Percentiles rank a stretch among this genome's conserved stretches.
Conservation (phyloP, 2,113 vertebrate species). For the Silurus glanis region DNA sequence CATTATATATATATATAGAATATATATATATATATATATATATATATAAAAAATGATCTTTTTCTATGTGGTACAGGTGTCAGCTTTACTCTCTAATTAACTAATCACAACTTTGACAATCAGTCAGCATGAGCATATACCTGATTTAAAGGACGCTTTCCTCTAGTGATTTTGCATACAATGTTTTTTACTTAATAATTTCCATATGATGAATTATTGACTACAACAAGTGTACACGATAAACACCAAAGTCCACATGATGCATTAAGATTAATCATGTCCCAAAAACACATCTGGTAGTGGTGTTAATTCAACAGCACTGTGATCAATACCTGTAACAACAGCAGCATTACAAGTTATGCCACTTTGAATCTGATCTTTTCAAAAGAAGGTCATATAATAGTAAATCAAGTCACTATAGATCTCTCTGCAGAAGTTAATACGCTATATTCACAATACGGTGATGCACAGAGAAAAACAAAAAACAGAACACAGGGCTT, state of each 20-base stretch:
- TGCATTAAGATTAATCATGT: neutral
- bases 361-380: neutral
- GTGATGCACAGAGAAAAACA: neutral
- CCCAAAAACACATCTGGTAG: neutral
- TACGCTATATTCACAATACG: neutral
- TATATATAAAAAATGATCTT: neutral
- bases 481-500: too few relatives aligned
- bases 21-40: too few relatives aligned
- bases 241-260: neutral
- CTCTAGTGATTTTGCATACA: neutral
- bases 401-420: neutral
- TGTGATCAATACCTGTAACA: neutral
- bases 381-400: neutral
- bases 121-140: neutral
- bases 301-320: neutral
- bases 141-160: neutral
- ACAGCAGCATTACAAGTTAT: neutral
- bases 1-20: neutral
- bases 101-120: neutral
- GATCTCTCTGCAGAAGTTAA: neutral
- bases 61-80: neutral
- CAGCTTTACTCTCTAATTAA: neutral
- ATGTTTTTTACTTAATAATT: neutral
- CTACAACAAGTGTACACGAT: neutral
- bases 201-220: neutral